Conservation (phyloP, 2,113 vertebrate genomes). For the Pedionomus torquatus region DNA sequence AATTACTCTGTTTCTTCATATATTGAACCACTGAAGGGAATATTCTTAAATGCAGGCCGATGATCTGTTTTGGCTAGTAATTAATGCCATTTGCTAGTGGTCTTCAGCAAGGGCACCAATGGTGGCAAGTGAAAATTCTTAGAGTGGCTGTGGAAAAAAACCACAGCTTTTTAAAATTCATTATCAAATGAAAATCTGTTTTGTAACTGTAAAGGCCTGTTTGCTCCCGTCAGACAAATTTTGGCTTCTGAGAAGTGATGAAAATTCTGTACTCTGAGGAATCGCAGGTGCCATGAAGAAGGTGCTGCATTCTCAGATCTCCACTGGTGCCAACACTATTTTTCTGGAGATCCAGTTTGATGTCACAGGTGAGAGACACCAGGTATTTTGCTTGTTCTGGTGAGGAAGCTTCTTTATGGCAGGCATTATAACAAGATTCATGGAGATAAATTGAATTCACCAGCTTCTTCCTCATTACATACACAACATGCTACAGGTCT, state of each 20-base stretch:
- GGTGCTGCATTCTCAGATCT: background rate
- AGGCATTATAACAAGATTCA: background rate
- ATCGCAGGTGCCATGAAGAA: background rate
- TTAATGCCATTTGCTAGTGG: background rate
- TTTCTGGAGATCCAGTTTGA: background rate
- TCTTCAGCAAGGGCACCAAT: background rate
- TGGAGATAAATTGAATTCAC: background rate
- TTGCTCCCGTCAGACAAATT: background rate
- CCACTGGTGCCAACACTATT: fast-evolving
- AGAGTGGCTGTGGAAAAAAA: background rate
- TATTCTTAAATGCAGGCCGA: background rate
- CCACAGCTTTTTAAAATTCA: background rate
- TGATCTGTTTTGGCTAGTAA: background rate
- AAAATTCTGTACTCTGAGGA: background rate
- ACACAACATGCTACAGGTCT: background rate
- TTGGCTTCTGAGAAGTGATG: background rate
- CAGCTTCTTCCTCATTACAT: background rate
- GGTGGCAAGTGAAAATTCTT: background rate
- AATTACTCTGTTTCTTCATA: background rate
- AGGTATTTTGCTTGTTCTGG: background rate
- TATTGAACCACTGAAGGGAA: background rate
- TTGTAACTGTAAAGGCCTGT: background rate
- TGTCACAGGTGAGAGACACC: background rate
- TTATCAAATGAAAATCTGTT: background rate
- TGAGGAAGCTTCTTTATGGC: background rate